phyloP scores from a whole-genome alignment of 2,113 vertebrate species.

The Pardalotus punctatus region DNA sequence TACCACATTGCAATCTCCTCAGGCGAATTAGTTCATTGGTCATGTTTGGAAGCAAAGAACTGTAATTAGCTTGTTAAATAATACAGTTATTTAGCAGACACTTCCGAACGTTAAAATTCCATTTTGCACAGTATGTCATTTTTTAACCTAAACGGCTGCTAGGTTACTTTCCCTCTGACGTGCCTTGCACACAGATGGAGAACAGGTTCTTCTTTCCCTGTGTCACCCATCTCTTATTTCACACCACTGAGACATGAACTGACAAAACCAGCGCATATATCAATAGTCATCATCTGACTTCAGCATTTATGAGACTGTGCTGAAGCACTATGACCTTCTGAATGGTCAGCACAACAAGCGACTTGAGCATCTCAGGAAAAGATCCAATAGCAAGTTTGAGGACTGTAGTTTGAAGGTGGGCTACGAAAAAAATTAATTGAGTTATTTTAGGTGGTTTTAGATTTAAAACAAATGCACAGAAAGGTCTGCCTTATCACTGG shows the following conservation, averaged over 20 bases:
- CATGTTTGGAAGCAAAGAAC: conserved; percentile 40
- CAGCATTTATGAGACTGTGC: not conserved
- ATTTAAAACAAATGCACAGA: not conserved
- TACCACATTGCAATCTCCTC: conserved; percentile 26
- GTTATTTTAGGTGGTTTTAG: not conserved
- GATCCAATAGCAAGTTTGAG: not conserved
- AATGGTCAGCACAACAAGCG: not conserved
- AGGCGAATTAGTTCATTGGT: not conserved
- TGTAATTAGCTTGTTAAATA: conserved; percentile 48
- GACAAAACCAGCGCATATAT: conserved; percentile 5
- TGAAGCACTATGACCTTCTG: not conserved
- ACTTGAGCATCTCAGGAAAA: not conserved
- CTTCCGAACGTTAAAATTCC: conserved; percentile 5
- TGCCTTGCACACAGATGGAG: not conserved
- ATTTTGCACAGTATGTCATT: not conserved
- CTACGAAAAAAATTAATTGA: not conserved
- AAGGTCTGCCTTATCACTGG: not conserved
- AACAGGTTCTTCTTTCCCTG: conserved; percentile 1
- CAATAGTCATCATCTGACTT: not conserved
- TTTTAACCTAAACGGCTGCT: conserved; percentile 17
- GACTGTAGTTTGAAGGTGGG: not conserved
- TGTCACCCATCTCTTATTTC: conserved; percentile 18
- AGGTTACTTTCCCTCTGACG: not conserved
- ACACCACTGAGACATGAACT: not conserved
- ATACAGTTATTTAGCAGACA: conserved; percentile 18